These are phyloP conservation scores for Pygmarrhopalites habei DNA, from an alignment of 1,140 invertebrate species.

Conservation along the genomic window DNA sequence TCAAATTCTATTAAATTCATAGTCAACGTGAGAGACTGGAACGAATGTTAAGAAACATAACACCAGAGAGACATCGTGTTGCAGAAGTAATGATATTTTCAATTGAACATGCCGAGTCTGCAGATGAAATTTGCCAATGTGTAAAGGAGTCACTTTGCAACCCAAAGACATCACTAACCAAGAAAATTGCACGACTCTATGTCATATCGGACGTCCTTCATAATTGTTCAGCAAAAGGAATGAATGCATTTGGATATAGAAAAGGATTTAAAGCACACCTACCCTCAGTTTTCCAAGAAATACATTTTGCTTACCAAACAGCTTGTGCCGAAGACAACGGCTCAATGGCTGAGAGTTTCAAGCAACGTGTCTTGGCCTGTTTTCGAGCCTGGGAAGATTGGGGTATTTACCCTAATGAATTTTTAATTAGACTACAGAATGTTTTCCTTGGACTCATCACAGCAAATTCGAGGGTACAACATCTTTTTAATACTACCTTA, in stretches of 20 bases:
- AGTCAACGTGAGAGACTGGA: conserved; percentile 87
- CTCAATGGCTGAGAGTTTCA: conserved; percentile 92
- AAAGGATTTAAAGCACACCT: conserved; percentile 84
- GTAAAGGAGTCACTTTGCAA: conserved; percentile 77
- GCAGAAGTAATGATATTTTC: conserved; percentile 98
- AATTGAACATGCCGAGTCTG: conserved; percentile 94
- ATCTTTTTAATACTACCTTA: too few species aligned
- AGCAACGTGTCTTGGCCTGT: conserved; percentile 86
- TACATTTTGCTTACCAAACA: conserved; percentile 66
- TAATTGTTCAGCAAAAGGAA: conserved; percentile 91
- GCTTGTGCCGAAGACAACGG: conserved; percentile 58
- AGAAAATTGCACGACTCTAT: conserved; percentile 90
- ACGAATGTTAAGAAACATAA: conserved; percentile 78
- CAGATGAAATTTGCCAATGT: conserved; percentile 90
- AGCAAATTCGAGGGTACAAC: conserved; percentile 32
- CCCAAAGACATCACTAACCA: conserved; percentile 68
- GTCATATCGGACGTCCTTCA: conserved; percentile 94
- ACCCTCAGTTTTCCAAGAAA: conserved; percentile 74
- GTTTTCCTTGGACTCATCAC: conserved; percentile 68
- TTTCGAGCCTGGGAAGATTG: conserved; percentile 98
- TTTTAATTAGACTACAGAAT: conserved; percentile 81
- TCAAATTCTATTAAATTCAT: too few species aligned
- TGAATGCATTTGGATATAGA: conserved; percentile 94
- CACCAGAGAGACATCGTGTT: conserved; percentile 74
- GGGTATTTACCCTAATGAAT: conserved; percentile 91